Base-by-base conservation (phyloP, 1,140 invertebrate species). In the Lysiphlebus fabarum region DNA sequence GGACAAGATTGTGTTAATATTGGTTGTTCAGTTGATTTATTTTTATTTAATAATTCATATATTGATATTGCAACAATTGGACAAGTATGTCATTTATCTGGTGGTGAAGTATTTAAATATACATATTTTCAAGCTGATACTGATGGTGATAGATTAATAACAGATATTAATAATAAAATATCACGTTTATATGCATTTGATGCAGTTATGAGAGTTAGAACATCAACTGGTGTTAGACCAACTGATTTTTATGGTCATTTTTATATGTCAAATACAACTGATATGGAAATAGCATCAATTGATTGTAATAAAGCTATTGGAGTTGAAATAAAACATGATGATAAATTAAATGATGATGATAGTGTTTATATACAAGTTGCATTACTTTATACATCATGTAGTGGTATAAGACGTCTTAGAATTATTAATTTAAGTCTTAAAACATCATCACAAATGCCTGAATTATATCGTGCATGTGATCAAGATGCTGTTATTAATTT, bases 321-420 rank as follows among this genome's bases (percentile, higher is more conserved):
- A 53, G 86, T 98, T 43, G 98, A 99, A 82, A 88, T 99, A 17
- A 99, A 98, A 72, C 96, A 99, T 78, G 98, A 99, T 77, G 98
- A 99, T 75, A 99, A 99, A 77, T 73, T 99, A 33, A 87, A 90
- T 7, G 95, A 95, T 62, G 90, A 96, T 63, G 92, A 95, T 64
- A 90, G 90, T 33, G 90, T 95, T 4, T 95, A 90, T 72, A 83
- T 98, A 14, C 93, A 96, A 82, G 88, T 91, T 6, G 98, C 97
- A 11, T 77, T 98, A 12, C 81, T 99, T n/a, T 99, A 97, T 75
- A 99, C 98, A 5, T 95, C 93, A 26, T 87, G 91, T 64, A 84
- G 85, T 66, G 98, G 97, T 0, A 88, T 98, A 71, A 81, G 97
- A 51, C 83, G 95, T 49, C 83, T 99, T 59, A 82, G 98, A 40